Evolutionary conservation across 2,113 vertebrate genomes (phyloP), one percentile per base, ranked within the genome.

Genomic region (Piaya cayana): DNA sequence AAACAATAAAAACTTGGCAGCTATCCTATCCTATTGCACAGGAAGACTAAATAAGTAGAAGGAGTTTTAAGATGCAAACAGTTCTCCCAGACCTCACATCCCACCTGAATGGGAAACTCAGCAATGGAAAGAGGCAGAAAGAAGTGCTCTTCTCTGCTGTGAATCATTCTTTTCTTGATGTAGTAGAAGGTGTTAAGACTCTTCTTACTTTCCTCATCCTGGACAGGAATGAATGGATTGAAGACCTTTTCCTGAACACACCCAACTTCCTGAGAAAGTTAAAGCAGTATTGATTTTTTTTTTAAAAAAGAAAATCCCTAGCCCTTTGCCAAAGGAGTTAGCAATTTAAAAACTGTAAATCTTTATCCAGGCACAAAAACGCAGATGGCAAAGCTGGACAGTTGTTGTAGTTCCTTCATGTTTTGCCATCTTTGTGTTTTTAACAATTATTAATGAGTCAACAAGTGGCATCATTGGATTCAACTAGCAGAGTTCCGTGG

Each of bases 341-440:
- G 42, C 50, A 90, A 88, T 80, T 90, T 55, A 72, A 86, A 84
- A 95, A 71, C 39, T 53, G 22, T 52, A 82, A 95, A 83, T 47
- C 29, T 93, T 88, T 67, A 88, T 92, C 63, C 50, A 95, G 60
- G 37, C 77, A 64, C 72, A 86, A 92, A 88, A 27, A 63, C 50
- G 72, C 64, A 92, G 86, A 81, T 77, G 72, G 72, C 50, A 83
- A 83, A 83, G 30, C 72, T 64, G 15, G 5, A 64, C 26, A 60
- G 64, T 56, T 90, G 88, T 70, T 93, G 59, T 29, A 86, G 68
- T 58, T n/a, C 76, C 75, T 83, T 93, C 80, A 86, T 27, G 60
- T 92, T 95, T 92, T 93, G 81, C 39, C 80, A 89, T 43, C 30
- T 59, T 91, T 71, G 47, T 70, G 47, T 67, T 95, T 92, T 91